Percentiles rank a stretch among this genome's conserved stretches.
Conservation (phyloP, 2,797 vertebrate species). For the Argyrosomus regius region DNA sequence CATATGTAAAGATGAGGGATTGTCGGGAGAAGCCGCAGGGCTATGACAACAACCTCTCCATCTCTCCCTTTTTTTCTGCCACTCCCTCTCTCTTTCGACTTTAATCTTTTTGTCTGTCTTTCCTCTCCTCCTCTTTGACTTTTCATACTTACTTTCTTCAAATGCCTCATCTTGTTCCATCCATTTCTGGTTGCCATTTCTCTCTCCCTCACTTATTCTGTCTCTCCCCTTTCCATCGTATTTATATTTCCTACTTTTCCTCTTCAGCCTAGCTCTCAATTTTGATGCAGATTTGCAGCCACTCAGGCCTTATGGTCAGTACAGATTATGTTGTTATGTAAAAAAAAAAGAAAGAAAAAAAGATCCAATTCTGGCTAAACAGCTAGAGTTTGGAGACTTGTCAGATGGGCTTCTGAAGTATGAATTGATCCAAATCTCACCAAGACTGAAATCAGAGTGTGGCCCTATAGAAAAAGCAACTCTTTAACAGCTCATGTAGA, state of each 20-base stretch:
- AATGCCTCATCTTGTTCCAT: conserved; percentile 26
- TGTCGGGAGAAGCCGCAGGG: conserved; percentile 64
- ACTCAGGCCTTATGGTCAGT: conserved; percentile 28
- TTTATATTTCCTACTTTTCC: conserved; percentile 33
- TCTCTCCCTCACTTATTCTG: conserved; percentile 13
- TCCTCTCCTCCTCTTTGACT: conserved; percentile 37
- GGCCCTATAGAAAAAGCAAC: conserved; percentile 21
- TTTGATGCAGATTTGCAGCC: conserved; percentile 45
- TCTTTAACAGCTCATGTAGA: conserved; percentile 20
- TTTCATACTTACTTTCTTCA: conserved; percentile 39
- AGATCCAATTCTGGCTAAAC: conserved; percentile 34
- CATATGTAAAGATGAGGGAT: conserved; percentile 83
- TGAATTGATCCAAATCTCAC: conserved; percentile 22
- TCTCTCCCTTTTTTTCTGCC: conserved; percentile 49
- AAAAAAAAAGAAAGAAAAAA: background rate
- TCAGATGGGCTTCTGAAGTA: conserved; percentile 33
- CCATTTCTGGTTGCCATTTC: conserved; percentile 33
- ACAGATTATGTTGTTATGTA: conserved; percentile 38
- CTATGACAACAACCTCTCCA: conserved; percentile 71
- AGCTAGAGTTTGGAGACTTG: conserved; percentile 20
- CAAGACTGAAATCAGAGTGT: conserved; percentile 34
- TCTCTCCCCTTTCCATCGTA: conserved; percentile 18
- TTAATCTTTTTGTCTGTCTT: conserved; percentile 37
- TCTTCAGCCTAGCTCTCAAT: conserved; percentile 19
- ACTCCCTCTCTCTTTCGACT: conserved; percentile 50